Evolutionary conservation across 1,140 invertebrate genomes (phyloP), one percentile per base, ranked within the genome.

Genomic region (Pogonognathellus flavescens): DNA sequence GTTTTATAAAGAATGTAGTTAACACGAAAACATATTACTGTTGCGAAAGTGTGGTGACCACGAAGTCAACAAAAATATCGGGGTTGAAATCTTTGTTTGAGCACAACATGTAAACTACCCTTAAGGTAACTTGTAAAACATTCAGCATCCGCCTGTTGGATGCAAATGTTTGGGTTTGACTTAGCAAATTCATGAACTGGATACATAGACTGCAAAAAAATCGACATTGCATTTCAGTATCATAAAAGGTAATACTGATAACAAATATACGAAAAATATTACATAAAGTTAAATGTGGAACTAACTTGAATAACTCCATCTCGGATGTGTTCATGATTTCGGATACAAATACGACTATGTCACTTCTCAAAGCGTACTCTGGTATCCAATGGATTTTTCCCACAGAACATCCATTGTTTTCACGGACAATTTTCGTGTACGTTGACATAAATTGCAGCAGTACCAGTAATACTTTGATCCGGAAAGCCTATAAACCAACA

Each of bases 321-420:
- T 76, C 70, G 4, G 25, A 1, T n/a, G 70, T 76, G n/a, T 18
- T 50, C 70, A 76, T 49, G 6, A 16, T n/a, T 41, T 18, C 9
- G 8, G 14, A 6, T 0, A 76, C 70, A 18, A 76, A 76, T 10
- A 18, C 16, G 13, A 76, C 31, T 1, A 76, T 76, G n/a, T 76
- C 70, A 50, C 70, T 76, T n/a, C 70, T 49, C 7, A 76, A 76
- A n/a, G 31, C n/a, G 41, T 50, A 76, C 1, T 76, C 70, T 6
- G 70, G 70, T n/a, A 76, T 50, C 6, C 6, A 0, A 20, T 31
- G 16, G 5, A 76, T 76, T n/a, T 50, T 76, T n/a, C 41, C 16
- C 5, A 50, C 7, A 8, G 41, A 4, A 31, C 31, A n/a, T 41
- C 14, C 5, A n/a, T 72, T 49, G 16, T 9, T n/a, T 76, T 57